Conservation (phyloP, 2,888 invertebrate genomes). For the Drosophila ustulata region DNA sequence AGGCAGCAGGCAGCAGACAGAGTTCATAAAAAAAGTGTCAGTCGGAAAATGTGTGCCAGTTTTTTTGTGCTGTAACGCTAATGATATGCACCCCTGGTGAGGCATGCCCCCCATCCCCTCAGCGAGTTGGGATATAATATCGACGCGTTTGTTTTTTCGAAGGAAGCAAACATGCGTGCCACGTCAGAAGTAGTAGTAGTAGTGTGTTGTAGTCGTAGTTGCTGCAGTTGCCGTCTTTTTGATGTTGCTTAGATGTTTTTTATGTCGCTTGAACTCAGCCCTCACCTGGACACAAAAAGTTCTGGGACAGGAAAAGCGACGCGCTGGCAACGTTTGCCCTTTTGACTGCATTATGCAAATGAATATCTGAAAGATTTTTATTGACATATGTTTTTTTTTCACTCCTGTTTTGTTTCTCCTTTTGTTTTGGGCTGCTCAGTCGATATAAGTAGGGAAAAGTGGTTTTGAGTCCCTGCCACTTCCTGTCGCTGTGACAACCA, state of each 20-base stretch:
- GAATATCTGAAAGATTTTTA: slow-evolving; percentile 71
- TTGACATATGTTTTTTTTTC: slow-evolving; percentile 73
- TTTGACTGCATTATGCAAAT: slow-evolving; percentile 83
- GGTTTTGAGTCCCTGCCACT: slow-evolving; percentile 43
- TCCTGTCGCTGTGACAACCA: slow-evolving; percentile 51
- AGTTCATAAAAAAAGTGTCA: slow-evolving; percentile 61
- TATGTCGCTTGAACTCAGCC: slow-evolving; percentile 39
- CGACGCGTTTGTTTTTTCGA: slow-evolving; percentile 60
- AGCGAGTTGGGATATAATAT: slow-evolving; percentile 55
- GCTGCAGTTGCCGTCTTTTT: slow-evolving; percentile 62
- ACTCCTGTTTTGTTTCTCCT: slow-evolving; percentile 20
- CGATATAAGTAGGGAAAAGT: slow-evolving; percentile 23
- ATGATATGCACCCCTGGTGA: slow-evolving; percentile 83
- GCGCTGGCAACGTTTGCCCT: slow-evolving; percentile 69
- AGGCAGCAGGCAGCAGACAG: slow-evolving; percentile 20
- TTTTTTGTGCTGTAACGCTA: slow-evolving; percentile 59
- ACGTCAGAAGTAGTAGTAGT: background rate
- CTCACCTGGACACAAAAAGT: slow-evolving; percentile 64
- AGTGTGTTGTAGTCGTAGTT: slow-evolving; percentile 32
- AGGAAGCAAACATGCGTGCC: slow-evolving; percentile 77
- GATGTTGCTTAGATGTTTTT: slow-evolving; percentile 51
- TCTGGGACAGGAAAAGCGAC: slow-evolving; percentile 55
- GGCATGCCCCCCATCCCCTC: slow-evolving; percentile 15
- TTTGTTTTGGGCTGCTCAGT: slow-evolving; percentile 9
- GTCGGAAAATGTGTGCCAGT: slow-evolving; percentile 76